Evolutionary conservation across 2,113 vertebrate genomes (phyloP).

Genomic region (Boulengeromyrus knoepffleri): DNA sequence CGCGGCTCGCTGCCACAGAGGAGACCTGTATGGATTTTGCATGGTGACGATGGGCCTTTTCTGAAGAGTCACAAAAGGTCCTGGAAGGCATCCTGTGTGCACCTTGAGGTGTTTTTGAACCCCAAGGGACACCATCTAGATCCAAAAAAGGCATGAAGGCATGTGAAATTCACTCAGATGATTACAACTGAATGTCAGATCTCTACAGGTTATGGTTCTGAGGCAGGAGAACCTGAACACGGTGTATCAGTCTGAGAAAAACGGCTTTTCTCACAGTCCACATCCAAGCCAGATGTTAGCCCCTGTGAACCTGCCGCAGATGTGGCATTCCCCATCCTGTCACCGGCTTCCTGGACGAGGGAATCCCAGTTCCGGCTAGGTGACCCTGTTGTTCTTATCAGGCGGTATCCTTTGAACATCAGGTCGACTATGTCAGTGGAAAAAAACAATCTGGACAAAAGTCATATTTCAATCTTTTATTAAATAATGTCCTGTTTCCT

Average conservation of each 20-base stretch:
- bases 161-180: not conserved
- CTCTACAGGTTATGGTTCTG: not conserved
- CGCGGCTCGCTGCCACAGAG: not conserved
- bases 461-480: conserved; percentile 50
- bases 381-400: not conserved
- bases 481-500: conserved; percentile 47
- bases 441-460: not conserved
- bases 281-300: not conserved
- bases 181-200: not conserved
- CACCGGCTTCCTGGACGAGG: not conserved
- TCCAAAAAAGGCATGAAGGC: not conserved
- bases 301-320: not conserved
- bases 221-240: not conserved
- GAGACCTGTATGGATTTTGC: not conserved
- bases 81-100: not conserved
- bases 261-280: not conserved
- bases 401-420: not conserved
- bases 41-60: not conserved
- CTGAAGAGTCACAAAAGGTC: not conserved
- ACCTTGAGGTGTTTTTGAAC: not conserved
- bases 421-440: not conserved
- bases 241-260: not conserved
- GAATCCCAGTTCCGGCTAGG: not conserved
- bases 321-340: not conserved
- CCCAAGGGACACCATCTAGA: not conserved